Evolutionary conservation across 2,797 vertebrate genomes (phyloP), one percentile per base, ranked within the genome.

Genomic region (Lepidocolaptes lacrymiger): DNA sequence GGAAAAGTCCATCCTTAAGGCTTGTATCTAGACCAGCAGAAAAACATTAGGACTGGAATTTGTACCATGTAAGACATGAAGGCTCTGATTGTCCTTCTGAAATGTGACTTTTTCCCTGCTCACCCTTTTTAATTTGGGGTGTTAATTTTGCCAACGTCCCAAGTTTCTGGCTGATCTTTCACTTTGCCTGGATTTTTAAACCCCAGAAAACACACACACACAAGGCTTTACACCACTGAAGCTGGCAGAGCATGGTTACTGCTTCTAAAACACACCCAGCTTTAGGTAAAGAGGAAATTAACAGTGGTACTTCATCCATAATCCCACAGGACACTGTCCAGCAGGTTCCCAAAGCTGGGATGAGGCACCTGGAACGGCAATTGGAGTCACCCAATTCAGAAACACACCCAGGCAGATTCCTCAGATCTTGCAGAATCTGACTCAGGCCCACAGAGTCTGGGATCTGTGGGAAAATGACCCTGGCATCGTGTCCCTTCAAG

Each of bases 1-100:
- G 99, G 97, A 99, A 99, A 97, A 99, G 98, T 90, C 99, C 99
- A 95, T 99, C 99, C 97, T 99, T 99, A 96, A 99, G 98, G 98
- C 99, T 99, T 96, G 99, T 99, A 97, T 99, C 99, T 99, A 97
- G 91, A 97, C 20, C 61, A 71, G 82, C 32, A 73, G 61, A 74
- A 4, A 72, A 91, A 93, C 28, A 41, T 93, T 67, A 95, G 92
- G 54, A 89, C 71, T 61, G 0, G 1, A 2, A 5, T 27, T 68
- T 23, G 39, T 22, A 83, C 36, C 43, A 8, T 1, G 3, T 34
- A 34, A 88, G 26, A 78, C 36, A 32, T 0, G 4, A 73, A 72
- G 26, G 68, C 66, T 32, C 56, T 11, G 6, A 69, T 14, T 24
- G 78, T 23, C 36, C 46, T 55, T 71, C 32, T 43, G 30, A 71